Evolutionary conservation across 2,888 invertebrate genomes (phyloP).

Genomic region (Thera obeliscata): DNA sequence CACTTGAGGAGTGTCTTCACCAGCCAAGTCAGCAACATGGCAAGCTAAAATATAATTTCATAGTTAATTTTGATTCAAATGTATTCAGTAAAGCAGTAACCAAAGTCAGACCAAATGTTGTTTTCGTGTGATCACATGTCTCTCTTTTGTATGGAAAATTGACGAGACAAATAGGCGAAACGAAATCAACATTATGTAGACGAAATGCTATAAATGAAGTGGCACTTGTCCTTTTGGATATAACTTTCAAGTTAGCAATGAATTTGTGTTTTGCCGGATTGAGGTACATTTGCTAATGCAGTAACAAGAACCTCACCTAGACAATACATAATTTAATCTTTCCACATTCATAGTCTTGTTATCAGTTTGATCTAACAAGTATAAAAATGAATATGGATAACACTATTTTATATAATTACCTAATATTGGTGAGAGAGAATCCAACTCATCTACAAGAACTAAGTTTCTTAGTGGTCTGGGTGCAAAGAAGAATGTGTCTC

Average conservation of each 20-base stretch:
- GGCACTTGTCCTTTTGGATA: no score
- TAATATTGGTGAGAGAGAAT: conserved; percentile 97
- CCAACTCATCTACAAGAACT: conserved; percentile 98
- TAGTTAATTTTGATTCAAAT: background rate
- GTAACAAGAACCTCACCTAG: conserved; percentile 32
- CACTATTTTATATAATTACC: conserved; percentile 66
- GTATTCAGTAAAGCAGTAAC: no score
- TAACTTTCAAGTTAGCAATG: background rate
- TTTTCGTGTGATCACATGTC: no score
- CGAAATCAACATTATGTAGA: no score
- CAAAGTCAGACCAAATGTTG: background rate
- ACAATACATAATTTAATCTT: conserved; percentile 28
- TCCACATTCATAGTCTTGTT: conserved; percentile 32
- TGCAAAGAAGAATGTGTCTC: conserved; percentile 99
- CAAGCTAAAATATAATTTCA: conserved; percentile 81
- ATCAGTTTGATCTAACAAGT: conserved; percentile 27
- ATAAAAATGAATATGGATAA: conserved; percentile 22
- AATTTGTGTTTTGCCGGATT: conserved; percentile 29
- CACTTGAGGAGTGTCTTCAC: conserved; percentile 99
- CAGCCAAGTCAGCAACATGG: conserved; percentile 96
- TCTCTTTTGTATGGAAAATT: no score
- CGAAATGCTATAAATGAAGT: no score
- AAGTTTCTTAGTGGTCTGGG: conserved; percentile 96
- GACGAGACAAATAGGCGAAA: no score
- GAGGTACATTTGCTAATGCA: conserved; percentile 29